Percentiles rank a stretch among this genome's conserved stretches.
phyloP scores from a whole-genome alignment of 2,113 vertebrate genomes.

The Pterocles gutturalis region DNA sequence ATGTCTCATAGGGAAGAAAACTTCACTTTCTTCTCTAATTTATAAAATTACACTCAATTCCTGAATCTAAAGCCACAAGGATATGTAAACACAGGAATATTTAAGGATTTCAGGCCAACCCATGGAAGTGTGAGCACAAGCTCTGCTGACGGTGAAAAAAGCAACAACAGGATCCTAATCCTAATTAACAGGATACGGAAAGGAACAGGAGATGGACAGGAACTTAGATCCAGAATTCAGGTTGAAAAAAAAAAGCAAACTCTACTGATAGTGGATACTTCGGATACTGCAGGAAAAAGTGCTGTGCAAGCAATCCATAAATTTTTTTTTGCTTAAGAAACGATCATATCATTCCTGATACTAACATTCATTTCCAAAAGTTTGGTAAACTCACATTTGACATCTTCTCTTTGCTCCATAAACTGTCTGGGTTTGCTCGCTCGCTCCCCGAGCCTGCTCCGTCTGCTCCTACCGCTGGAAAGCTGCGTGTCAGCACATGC shows the following conservation, averaged over 20 bases:
- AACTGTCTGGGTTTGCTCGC: neutral
- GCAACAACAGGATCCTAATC: neutral
- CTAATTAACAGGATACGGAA: neutral
- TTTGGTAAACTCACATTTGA: neutral
- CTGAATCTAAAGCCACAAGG: neutral
- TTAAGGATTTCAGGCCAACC: neutral
- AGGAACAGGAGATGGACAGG: neutral
- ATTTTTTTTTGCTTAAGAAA: neutral
- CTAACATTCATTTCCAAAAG: neutral
- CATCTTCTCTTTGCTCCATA: neutral
- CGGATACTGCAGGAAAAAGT: neutral
- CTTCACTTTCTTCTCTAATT: neutral
- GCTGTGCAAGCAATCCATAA: rapidly evolving
- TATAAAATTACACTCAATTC: neutral
- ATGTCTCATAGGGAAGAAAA: neutral
- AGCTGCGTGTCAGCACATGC: constrained; percentile 44
- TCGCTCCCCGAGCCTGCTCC: neutral
- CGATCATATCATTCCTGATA: rapidly evolving
- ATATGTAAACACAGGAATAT: neutral
- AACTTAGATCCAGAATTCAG: neutral
- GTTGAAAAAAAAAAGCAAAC: neutral
- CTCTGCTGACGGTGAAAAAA: neutral
- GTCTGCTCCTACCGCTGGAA: neutral
- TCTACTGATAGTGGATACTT: neutral
- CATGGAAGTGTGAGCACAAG: neutral